Evolutionary conservation across 2,888 invertebrate species (phyloP), one percentile per base, ranked within the genome.

Genomic region (Actias luna): DNA sequence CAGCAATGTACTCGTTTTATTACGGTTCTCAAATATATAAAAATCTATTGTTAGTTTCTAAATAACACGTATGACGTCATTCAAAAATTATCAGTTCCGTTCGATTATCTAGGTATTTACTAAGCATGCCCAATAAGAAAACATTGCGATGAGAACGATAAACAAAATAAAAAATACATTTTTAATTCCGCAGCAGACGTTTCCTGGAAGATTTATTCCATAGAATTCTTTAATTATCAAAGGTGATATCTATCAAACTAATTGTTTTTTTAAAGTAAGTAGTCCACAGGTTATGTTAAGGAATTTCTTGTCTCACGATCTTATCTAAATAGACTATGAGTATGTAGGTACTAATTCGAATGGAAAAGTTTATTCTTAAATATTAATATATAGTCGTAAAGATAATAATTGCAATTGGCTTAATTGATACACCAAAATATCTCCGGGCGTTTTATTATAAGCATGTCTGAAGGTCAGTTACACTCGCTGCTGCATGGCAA

Each of bases 401-500:
- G 18, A 63, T 33, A 46, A 59, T 29, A 64, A 18, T 46, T 65
- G 60, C 60, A 65, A 42, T 46, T 22, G 42, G 36, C 16, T 22
- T 36, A 62, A 58, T 57, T 58, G 58, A 58, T 35, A 12, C 46
- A 29, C 59, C 36, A 50, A 63, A 66, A 63, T 61, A 62, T 36
- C 39, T 57, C 14, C 39, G 18, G 27, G 31, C 42, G 59, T 63
- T 66, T 57, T 50, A 55, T 55, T 29, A 55, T 58, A 39, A 31
- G 16, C 25, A 57, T 25, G 31, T 22, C 36, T 60, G 70, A 77
- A 78, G 73, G 74, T 69, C 74, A 73, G 65, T 68, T 67, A 65
- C 67, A 71, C 63, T 65, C 36, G 55, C 64, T 67, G 63, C 69
- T 68, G 65, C 69, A 73, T 74, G 63, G 76, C 65, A 76, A 76